These are phyloP conservation scores for Trachelus stipa DNA, from an alignment of 2,888 invertebrate genomes.

Conservation along the genomic window DNA sequence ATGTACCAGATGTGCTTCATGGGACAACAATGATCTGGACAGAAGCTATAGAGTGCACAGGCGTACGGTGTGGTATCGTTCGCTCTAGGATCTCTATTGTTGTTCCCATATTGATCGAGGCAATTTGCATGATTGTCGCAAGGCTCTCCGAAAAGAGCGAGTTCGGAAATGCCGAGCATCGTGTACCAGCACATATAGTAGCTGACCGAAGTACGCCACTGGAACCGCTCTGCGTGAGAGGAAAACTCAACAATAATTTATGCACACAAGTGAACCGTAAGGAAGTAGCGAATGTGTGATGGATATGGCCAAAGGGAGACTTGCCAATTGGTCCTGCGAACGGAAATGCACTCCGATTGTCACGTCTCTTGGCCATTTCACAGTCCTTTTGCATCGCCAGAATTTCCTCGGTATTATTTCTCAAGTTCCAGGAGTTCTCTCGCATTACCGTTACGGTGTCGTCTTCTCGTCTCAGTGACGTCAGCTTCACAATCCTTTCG, in stretches of 20 bases:
- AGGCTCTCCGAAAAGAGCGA: slow-evolving; percentile 69
- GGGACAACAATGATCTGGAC: slow-evolving; percentile 76
- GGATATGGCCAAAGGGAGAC: slow-evolving; percentile 15
- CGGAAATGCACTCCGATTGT: slow-evolving; percentile 68
- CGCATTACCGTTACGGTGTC: slow-evolving; percentile 69
- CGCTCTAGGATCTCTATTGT: slow-evolving; percentile 71
- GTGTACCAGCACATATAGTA: slow-evolving; percentile 79
- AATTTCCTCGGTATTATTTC: slow-evolving; percentile 62
- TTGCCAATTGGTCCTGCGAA: slow-evolving; percentile 69
- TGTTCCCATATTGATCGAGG: slow-evolving; percentile 65
- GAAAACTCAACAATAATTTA: slow-evolving; percentile 20
- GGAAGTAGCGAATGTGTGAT: not conserved
- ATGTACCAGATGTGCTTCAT: slow-evolving; percentile 65
- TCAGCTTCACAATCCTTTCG: slow-evolving; percentile 60
- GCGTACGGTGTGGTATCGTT: slow-evolving; percentile 69
- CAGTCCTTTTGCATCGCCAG: slow-evolving; percentile 69
- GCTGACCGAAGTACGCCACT: slow-evolving; percentile 74
- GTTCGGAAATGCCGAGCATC: slow-evolving; percentile 69
- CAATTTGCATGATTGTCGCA: slow-evolving; percentile 76
- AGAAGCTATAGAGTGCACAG: slow-evolving; percentile 76
- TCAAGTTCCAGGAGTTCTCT: slow-evolving; percentile 66
- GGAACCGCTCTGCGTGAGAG: slow-evolving; percentile 68
- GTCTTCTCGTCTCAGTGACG: slow-evolving; percentile 68
- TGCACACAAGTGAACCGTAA: not conserved
- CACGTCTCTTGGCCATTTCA: slow-evolving; percentile 63